phyloP scores from a whole-genome alignment of 2,888 invertebrate species.

The Lamellibrachia columna region DNA sequence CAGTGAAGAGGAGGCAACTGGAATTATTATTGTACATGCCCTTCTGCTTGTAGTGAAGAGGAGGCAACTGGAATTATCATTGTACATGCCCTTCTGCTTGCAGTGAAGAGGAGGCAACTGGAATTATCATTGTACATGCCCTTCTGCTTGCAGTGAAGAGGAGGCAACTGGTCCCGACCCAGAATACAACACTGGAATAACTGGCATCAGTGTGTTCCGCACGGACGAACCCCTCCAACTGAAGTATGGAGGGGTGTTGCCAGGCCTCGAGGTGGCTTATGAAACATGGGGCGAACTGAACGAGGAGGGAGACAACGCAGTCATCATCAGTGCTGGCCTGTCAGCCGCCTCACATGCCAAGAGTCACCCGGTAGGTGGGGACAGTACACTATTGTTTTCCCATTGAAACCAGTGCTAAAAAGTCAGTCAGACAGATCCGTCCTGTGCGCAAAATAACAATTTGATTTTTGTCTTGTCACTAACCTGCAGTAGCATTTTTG shows the following conservation, averaged over 20 bases:
- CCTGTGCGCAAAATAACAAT: too few relatives aligned
- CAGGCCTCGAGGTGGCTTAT: slow-evolving; percentile 59
- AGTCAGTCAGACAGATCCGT: too few relatives aligned
- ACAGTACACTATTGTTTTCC: background rate
- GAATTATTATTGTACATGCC: too few relatives aligned
- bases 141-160: slow-evolving; percentile 22
- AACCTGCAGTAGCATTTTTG: too few relatives aligned
- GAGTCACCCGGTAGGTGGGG: slow-evolving; percentile 56
- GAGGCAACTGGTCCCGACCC: slow-evolving; percentile 49
- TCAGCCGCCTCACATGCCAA: slow-evolving; percentile 64
- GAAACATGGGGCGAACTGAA: slow-evolving; percentile 65
- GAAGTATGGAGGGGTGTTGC: slow-evolving; percentile 57
- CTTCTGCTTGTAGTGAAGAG: too few relatives aligned
- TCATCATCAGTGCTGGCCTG: slow-evolving; percentile 60
- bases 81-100: too few relatives aligned
- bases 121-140: too few relatives aligned
- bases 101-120: too few relatives aligned
- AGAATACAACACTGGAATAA: slow-evolving; percentile 56
- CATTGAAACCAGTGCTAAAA: too few relatives aligned
- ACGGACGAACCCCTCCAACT: slow-evolving; percentile 53
- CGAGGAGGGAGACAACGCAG: slow-evolving; percentile 57
- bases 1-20: too few relatives aligned
- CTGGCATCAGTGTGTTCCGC: slow-evolving; percentile 54
- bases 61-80: too few relatives aligned
- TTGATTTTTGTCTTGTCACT: too few relatives aligned